Evolutionary conservation across 2,888 invertebrate genomes (phyloP).

Genomic region (Archaeoteleia sp.): DNA sequence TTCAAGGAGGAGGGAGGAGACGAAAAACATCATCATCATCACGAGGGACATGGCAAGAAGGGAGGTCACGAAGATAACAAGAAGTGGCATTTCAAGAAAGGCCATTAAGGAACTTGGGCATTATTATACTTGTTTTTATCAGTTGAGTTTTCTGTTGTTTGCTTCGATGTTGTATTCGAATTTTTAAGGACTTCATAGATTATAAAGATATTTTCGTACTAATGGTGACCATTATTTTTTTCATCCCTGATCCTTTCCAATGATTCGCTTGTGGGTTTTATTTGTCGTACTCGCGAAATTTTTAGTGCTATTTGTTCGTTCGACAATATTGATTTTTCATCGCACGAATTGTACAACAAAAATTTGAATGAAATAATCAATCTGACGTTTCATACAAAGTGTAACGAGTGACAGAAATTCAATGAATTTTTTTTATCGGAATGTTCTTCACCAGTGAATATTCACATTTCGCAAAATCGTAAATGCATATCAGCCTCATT

Average conservation of each 20-base stretch:
- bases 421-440: no score
- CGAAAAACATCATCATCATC: conserved; percentile 84
- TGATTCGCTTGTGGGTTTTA: no score
- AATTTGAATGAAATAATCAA: no score
- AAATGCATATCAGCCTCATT: conserved; percentile 31
- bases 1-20: conserved; percentile 87
- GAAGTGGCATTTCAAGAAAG: conserved; percentile 82
- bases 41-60: conserved; percentile 85
- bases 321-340: no score
- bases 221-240: conserved; percentile 2
- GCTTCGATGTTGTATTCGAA: not conserved
- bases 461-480: conserved; percentile 13
- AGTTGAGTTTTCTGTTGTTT: conserved; percentile 11
- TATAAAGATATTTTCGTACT: conserved; percentile 6
- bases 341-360: no score
- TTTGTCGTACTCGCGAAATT: no score
- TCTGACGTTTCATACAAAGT: no score
- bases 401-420: no score
- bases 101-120: conserved; percentile 60
- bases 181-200: conserved; percentile 4
- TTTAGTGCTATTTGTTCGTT: no score
- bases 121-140: conserved; percentile 1
- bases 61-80: conserved; percentile 87
- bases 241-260: no score
- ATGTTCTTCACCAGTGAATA: not conserved